Percentiles rank a stretch among this genome's conserved stretches.
Evolutionary conservation across 2,113 vertebrate species (phyloP).

Genomic region (Nettapus auritus): DNA sequence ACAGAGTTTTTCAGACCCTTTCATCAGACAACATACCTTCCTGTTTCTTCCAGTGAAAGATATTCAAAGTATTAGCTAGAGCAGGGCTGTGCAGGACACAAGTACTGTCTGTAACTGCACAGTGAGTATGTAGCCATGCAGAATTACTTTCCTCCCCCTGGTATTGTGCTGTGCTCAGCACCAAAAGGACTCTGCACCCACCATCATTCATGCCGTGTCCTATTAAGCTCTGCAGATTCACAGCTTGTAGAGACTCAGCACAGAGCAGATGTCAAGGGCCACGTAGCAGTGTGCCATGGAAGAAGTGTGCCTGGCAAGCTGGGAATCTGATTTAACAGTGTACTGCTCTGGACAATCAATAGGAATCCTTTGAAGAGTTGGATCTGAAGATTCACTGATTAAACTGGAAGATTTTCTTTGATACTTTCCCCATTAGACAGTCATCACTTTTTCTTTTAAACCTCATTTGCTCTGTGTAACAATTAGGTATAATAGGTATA

Average conservation of each 20-base stretch:
- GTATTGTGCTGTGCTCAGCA: background rate
- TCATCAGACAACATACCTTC: background rate
- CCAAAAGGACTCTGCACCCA: background rate
- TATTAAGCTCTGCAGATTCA: background rate
- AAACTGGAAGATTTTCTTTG: background rate
- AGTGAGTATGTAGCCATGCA: background rate
- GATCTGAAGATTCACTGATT: background rate
- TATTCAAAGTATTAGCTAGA: background rate
- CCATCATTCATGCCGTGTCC: background rate
- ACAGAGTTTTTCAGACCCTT: background rate
- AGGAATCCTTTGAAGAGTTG: background rate
- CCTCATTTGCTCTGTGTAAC: background rate
- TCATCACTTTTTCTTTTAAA: background rate
- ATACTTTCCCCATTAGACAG: background rate
- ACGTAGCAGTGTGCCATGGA: fast-evolving
- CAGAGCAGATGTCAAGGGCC: background rate
- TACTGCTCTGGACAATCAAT: background rate
- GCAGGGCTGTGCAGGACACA: background rate
- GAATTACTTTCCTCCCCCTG: background rate
- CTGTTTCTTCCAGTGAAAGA: background rate
- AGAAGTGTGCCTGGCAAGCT: background rate
- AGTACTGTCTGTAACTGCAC: background rate
- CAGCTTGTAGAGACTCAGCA: background rate
- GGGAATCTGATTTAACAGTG: background rate
- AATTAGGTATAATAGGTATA: background rate